Evolutionary conservation across 2,113 vertebrate species (phyloP).

Genomic region (Tachuris rubrigastra): DNA sequence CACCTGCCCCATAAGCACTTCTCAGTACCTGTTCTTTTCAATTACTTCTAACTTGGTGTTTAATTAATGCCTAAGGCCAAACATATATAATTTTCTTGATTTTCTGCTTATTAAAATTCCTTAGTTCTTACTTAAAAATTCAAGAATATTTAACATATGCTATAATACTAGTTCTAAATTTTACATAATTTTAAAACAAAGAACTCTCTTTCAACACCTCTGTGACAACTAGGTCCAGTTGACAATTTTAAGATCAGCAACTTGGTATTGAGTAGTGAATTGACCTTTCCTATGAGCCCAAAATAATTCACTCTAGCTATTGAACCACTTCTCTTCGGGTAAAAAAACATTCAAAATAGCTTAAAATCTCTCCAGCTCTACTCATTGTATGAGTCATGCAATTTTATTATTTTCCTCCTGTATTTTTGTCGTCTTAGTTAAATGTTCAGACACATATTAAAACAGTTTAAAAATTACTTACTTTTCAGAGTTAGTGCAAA

Average conservation of each 20-base stretch:
- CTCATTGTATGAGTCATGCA: not conserved
- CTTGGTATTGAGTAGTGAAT: not conserved
- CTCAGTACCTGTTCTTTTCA: not conserved
- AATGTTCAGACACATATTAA: accelerated
- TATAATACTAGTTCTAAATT: not conserved
- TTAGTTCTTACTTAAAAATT: not conserved
- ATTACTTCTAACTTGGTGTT: not conserved
- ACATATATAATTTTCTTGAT: not conserved
- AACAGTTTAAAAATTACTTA: not conserved
- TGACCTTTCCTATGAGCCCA: not conserved
- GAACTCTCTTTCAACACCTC: not conserved
- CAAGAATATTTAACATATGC: not conserved
- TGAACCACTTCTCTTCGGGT: not conserved
- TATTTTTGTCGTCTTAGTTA: not conserved
- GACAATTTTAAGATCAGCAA: not conserved
- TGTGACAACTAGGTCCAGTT: not conserved
- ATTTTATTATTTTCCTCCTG: not conserved
- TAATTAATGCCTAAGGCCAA: not conserved
- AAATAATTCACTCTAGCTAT: not conserved
- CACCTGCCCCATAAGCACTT: not conserved
- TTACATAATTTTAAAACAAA: not conserved
- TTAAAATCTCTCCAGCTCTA: not conserved
- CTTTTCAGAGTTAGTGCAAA: not conserved
- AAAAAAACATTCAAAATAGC: not conserved
- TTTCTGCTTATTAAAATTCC: not conserved